Conservation (phyloP, 2,113 vertebrate species). For the Pachypanchax playfairii region DNA sequence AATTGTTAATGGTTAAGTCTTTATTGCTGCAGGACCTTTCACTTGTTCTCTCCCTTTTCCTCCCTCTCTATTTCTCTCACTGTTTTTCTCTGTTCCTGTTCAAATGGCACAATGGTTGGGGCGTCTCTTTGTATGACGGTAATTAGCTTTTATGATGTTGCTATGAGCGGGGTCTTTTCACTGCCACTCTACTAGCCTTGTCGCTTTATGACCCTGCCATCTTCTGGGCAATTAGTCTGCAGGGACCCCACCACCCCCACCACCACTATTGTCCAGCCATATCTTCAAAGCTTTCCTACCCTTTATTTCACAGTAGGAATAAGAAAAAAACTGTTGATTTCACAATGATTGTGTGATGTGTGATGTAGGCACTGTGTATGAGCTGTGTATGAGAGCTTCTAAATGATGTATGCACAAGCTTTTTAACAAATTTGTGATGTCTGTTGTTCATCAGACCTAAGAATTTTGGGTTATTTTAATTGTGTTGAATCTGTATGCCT, state of each 20-base stretch:
- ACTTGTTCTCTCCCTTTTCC: slow-evolving; percentile 25
- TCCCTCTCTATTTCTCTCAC: slow-evolving; percentile 14
- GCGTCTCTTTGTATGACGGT: slow-evolving; percentile 85
- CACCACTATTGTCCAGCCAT: slow-evolving; percentile 20
- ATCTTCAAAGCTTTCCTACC: slow-evolving; percentile 17
- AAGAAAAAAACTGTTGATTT: slow-evolving; percentile 33
- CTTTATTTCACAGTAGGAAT: slow-evolving; percentile 21
- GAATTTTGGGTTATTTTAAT: slow-evolving; percentile 38
- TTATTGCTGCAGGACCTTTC: slow-evolving; percentile 81
- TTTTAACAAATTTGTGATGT: slow-evolving; percentile 20
- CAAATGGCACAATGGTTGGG: slow-evolving; percentile 81
- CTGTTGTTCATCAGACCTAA: slow-evolving; percentile 1
- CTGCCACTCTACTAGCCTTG: slow-evolving; percentile 69
- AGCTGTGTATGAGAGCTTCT: too few relatives aligned
- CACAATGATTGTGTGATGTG: slow-evolving; percentile 18
- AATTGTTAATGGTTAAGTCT: slow-evolving; percentile 89
- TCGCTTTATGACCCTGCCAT: slow-evolving; percentile 81
- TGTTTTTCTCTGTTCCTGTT: slow-evolving; percentile 73
- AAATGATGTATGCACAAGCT: too few relatives aligned
- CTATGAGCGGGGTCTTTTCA: slow-evolving; percentile 83
- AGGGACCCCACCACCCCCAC: slow-evolving; percentile 18
- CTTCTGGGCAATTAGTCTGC: slow-evolving; percentile 84
- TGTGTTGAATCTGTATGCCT: slow-evolving; percentile 11
- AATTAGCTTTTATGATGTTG: slow-evolving; percentile 94
- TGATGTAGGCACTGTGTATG: neutral